phyloP scores from a whole-genome alignment of 2,888 invertebrate species.

The Ernsta delagoae region DNA sequence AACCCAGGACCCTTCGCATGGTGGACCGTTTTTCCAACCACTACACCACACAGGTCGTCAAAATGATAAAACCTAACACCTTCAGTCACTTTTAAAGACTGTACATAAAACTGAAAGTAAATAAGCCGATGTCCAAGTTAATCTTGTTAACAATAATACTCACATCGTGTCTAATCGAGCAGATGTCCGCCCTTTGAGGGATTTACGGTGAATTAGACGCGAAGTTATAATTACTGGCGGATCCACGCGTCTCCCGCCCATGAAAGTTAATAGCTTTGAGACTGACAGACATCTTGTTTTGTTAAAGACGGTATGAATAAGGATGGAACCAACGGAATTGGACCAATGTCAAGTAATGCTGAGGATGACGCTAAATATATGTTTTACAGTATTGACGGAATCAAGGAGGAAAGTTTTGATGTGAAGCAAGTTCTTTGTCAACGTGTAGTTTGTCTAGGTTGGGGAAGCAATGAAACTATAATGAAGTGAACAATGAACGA shows the following conservation, averaged over 20 bases:
- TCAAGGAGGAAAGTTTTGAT: no score
- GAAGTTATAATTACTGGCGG: slow-evolving; percentile 38
- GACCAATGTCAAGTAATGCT: not conserved
- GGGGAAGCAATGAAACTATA: no score
- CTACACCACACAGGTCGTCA: no score
- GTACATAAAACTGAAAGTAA: not conserved
- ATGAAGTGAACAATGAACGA: no score
- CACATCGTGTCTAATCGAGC: slow-evolving; percentile 13
- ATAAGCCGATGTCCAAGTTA: slow-evolving; percentile 11
- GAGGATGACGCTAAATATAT: not conserved
- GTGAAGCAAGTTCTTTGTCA: no score
- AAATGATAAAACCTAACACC: no score
- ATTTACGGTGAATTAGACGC: slow-evolving; percentile 47
- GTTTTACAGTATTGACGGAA: no score
- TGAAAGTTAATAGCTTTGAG: slow-evolving; percentile 40
- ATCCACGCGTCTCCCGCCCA: slow-evolving; percentile 43
- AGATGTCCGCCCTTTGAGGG: slow-evolving; percentile 30
- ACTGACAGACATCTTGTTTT: slow-evolving; percentile 36
- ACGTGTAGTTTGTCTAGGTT: no score
- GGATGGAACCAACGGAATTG: not conserved
- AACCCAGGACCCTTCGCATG: no score
- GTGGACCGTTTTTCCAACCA: no score
- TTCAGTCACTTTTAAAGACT: no score
- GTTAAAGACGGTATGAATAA: slow-evolving; percentile 30
- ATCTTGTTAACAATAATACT: slow-evolving; percentile 12